Evolutionary conservation across 2,888 invertebrate species (phyloP), one percentile per base, ranked within the genome.

Genomic region (Hypena proboscidalis): DNA sequence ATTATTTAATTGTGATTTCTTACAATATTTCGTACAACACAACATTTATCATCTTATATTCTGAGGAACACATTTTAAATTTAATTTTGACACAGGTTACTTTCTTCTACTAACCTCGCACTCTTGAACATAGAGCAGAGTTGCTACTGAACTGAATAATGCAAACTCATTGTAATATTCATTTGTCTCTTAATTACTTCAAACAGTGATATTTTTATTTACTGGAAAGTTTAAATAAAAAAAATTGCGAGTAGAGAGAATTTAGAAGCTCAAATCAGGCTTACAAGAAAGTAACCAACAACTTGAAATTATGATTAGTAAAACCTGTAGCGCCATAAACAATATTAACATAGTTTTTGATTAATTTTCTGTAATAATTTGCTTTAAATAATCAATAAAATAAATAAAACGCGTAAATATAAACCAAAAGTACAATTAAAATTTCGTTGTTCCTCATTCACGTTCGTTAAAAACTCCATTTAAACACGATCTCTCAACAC

Each of bases 1-100:
- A 81, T 75, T 80, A 80, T 82, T 82, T 81, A 76, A 79, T 81
- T 80, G 79, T 79, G 83, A 80, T 76, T 77, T 66, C 77, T 77
- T 80, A 80, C 68, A 77, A 62, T 76, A 74, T 59, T 62, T 65
- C 68, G 67, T 77, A 80, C 77, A 76, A 78, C 79, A 80, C 74
- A 78, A 79, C 71, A 74, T 74, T 70, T 67, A 77, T 61, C 66
- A 64, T 67, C 44, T 39, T 54, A 60, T 46, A 60, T 45, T 54
- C 48, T 46, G 62, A 65, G 65, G 65, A 70, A 67, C 53, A 41
- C 43, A 55, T 41, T 40, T 29, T 36, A 49, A 46, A 40, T 23
- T 13, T 27, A 36, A 14, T 22, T 32, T 37, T 11, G 4, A 9
- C 9, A 3, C 7, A 3, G 23, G 15, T 29, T 34, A 33, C 8